Evolutionary conservation across 2,888 invertebrate species (phyloP), one percentile per base, ranked within the genome.

Genomic region (Deilephila elpenor): DNA sequence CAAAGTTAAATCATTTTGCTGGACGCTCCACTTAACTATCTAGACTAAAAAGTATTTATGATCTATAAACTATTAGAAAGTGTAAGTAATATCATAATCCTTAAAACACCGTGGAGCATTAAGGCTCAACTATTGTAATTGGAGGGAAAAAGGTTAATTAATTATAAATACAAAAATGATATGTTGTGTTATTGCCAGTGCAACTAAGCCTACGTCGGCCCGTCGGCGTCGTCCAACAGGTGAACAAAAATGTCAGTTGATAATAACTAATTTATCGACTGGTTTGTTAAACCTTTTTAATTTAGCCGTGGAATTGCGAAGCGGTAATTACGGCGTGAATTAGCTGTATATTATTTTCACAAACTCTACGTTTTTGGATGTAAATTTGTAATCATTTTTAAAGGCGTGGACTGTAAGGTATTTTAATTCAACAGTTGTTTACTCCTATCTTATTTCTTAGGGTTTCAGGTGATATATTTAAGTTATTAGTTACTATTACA

Each of bases 231-330:
- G 61, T 73, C 44, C 81, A 80, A 82, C 86, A 83, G 83, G 80
- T 86, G 83, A 85, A 79, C 84, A 79, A 83, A 56, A 86, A 86
- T 85, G 86, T 84, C 86, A 86, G 73, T 73, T 77, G 80, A 80
- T 85, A 84, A 84, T 83, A 84, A 79, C 77, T 73, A 80, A 78
- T 80, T 81, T 79, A 81, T 80, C 78, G 78, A 74, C 75, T 79
- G 74, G 77, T 74, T 77, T 80, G 80, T 80, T 76, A 77, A 78
- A 77, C 78, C 79, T 77, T 71, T 62, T 74, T 75, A 60, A 61
- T 34, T 44, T 32, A 1, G 37, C 44, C 25, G 29, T 61, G 25
- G 37, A 71, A 60, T 53, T 59, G 37, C 44, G 44, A 44, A 3
- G 44, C 44, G 14, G 44, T 44, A 44, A 44, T 44, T 44, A 44